Evolutionary conservation across 2,113 vertebrate genomes (phyloP), one percentile per base, ranked within the genome.

Genomic region (Psilopsiagon aurifrons): DNA sequence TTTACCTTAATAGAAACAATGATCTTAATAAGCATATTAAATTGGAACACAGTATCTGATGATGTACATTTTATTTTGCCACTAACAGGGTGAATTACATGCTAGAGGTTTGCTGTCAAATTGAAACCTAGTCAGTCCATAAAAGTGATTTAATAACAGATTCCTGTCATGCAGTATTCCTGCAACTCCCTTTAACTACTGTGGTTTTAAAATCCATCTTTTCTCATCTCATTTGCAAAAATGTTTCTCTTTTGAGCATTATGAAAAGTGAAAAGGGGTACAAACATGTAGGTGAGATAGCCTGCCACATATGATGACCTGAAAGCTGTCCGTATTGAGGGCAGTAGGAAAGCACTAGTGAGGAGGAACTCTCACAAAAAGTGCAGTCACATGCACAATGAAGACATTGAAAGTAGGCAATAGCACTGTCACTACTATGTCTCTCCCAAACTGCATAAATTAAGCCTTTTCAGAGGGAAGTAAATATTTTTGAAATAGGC

Each of bases 11-110:
- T 92, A 93, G 77, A 95, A 95, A 93, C 92, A 92, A 96, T 96
- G 60, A 79, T 81, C 82, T 91, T 96, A 97, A 96, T 96, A 96
- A 96, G 77, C 89, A 95, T 96, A 94, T 96, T 90, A 96, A 97
- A 94, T 95, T 95, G 94, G 59, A 96, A 95, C 83, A 83, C 77
- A 52, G 74, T 92, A 28, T 71, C 83, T 84, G 80, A 55, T 86
- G 70, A 94, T 73, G 39, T 49, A 73, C 5, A 2, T 91, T 93
- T 77, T 90, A 94, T 92, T 90, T 90, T 6, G 0, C 74, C 29
- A 1, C 52, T 95, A 83, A 88, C 71, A 91, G 95, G 67, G 57
- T 88, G 86, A 97, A 94, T 94, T 91, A 66, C 18, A 59, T 73
- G 71, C 44, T 95, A 84, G 93, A 94, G 84, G 29, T 87, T 95